These are phyloP conservation scores for Dolichoris vasculosae DNA, from an alignment of 1,140 invertebrate species.

Conservation along the genomic window DNA sequence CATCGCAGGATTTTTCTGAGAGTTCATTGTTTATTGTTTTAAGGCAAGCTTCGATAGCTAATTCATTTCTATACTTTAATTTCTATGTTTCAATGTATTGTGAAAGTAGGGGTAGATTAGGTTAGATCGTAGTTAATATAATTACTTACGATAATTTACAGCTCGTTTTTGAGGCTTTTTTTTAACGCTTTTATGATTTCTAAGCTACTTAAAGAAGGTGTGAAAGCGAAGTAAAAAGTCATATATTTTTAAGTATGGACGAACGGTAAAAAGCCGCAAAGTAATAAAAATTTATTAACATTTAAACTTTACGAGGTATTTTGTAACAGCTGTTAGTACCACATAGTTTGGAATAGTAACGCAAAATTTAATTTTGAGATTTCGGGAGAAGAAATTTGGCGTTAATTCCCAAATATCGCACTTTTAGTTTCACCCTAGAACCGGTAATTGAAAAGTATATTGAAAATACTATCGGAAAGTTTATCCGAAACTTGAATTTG, in stretches of 20 bases:
- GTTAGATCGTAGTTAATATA: not conserved
- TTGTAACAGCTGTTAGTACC: not conserved
- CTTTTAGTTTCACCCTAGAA: too few relatives aligned
- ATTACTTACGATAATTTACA: not conserved
- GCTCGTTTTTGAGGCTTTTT: not conserved
- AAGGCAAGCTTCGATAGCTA: not conserved
- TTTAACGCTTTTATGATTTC: not conserved
- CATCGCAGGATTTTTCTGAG: not conserved
- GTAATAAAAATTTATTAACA: not conserved
- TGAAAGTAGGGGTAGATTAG: not conserved
- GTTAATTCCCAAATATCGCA: not conserved
- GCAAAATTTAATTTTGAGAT: not conserved
- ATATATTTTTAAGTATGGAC: not conserved
- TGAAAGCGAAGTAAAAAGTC: not conserved
- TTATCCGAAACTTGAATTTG: too few relatives aligned
- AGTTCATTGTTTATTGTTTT: slow-evolving; percentile 32
- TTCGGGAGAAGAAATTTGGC: too few relatives aligned
- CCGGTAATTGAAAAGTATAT: too few relatives aligned
- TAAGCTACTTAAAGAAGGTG: not conserved
- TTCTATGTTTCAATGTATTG: not conserved
- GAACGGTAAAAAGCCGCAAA: not conserved
- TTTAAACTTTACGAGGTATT: not conserved
- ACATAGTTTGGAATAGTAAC: not conserved
- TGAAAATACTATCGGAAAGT: too few relatives aligned
- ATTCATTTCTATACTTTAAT: not conserved